Conservation (phyloP, 1,140 invertebrate species). For the Nylanderia fulva region DNA sequence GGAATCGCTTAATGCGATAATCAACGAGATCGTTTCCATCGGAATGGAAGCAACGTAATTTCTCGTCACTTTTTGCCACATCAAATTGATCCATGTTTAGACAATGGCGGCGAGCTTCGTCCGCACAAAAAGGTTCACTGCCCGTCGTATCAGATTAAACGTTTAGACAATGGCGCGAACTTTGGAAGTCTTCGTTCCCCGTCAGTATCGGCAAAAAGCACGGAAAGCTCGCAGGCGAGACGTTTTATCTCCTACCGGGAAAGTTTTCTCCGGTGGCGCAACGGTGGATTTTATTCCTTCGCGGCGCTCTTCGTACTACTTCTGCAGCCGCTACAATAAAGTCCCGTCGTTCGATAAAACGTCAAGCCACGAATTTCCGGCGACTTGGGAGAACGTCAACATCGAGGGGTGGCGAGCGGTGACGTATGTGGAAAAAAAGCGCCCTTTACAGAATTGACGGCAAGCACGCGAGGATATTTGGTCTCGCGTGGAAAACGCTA, state of each 20-base stretch:
- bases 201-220: constrained; percentile 46
- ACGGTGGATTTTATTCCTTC: constrained; percentile 51
- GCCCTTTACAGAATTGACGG: constrained; percentile 33
- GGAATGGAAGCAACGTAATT: constrained; percentile 47
- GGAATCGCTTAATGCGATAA: constrained; percentile 44
- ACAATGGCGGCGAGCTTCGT: constrained; percentile 34
- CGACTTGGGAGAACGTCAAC: constrained; percentile 29
- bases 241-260: constrained; percentile 50
- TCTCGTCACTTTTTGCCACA: constrained; percentile 37
- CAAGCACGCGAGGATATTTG: constrained; percentile 30
- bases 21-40: constrained; percentile 18
- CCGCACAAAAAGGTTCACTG: constrained; percentile 26
- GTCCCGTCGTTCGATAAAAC: constrained; percentile 56
- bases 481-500: constrained; percentile 34
- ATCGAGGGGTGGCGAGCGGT: not conserved
- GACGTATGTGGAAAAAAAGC: constrained; percentile 10
- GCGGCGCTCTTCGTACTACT: constrained; percentile 56
- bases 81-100: constrained; percentile 59
- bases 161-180: constrained; percentile 61
- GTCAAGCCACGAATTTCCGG: constrained; percentile 60
- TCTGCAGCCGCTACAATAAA: constrained; percentile 47
- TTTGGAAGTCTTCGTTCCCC: constrained; percentile 51
- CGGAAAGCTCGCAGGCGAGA: constrained; percentile 35
- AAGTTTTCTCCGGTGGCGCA: constrained; percentile 27
- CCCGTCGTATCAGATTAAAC: constrained; percentile 57